phyloP scores from a whole-genome alignment of 1,140 invertebrate genomes.

The Drosophila varians region DNA sequence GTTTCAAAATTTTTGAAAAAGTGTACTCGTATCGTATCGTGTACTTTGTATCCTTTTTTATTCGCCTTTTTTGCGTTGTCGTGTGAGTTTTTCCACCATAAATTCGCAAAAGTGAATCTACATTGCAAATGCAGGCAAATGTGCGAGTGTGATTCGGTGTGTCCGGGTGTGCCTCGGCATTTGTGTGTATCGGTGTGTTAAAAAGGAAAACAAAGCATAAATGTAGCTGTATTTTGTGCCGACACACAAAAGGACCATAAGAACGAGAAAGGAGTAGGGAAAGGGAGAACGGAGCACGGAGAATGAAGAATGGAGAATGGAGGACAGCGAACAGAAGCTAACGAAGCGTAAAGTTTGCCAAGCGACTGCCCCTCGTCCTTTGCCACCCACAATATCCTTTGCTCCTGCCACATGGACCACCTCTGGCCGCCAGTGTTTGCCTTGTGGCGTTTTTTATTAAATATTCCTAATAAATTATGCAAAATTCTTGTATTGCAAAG shows the following conservation, averaged over 20 bases:
- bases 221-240: constrained; percentile 67
- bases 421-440: constrained; percentile 55
- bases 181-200: constrained; percentile 14
- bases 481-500: constrained; percentile 71
- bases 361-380: constrained; percentile 38
- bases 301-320: constrained; percentile 2
- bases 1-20: constrained; percentile 4
- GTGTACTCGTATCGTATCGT: constrained; percentile 18
- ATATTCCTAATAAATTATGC: constrained; percentile 81
- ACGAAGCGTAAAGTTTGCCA: constrained; percentile 79
- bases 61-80: constrained; percentile 17
- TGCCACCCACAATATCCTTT: not conserved
- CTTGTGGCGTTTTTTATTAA: constrained; percentile 80
- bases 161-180: not conserved
- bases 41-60: no score
- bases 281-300: constrained; percentile 5
- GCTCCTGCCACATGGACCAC: constrained; percentile 4
- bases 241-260: constrained; percentile 49
- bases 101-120: constrained; percentile 77
- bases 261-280: constrained; percentile 9
- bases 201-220: constrained; percentile 71
- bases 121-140: constrained; percentile 73
- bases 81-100: constrained; percentile 70
- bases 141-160: constrained; percentile 14
- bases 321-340: constrained; percentile 67